Base-by-base conservation (phyloP, 2,888 invertebrate species). In the Folsomia manolachei region DNA sequence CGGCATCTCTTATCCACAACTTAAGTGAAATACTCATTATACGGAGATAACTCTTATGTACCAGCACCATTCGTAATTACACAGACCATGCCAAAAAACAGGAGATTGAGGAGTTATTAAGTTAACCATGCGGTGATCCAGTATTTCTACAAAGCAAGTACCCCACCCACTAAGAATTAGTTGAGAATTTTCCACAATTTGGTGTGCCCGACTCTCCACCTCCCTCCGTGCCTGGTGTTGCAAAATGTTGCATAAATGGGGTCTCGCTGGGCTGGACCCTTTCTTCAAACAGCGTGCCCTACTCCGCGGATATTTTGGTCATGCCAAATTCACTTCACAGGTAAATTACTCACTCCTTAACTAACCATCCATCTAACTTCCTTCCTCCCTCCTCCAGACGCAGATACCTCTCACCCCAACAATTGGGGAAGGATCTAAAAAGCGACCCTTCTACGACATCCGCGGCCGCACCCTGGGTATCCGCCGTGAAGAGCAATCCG, bases 401-500 rank as follows among this genome's bases (percentile, higher is more conserved):
- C 4, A 39, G 7, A 39, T 39, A 9, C 39, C 39, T 39, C 4
- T 39, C 39, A 14, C 39, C 14, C 39, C 39, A 9, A 14, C n/a
- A n/a, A n/a, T n/a, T n/a, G n/a, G n/a, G n/a, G n/a, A n/a, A n/a
- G n/a, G n/a, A 69, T 21, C 72, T 69, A 1, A 72, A 68, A 74
- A 62, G 63, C 67, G 69, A 27, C 74, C 71, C 1, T 63, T 71
- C n/a, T 74, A 65, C 69, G 71, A 74, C 26, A 74, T 74, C 25
- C 74, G 74, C 2, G 74, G 74, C 63, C 68, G 69, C 65, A 71
- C 71, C 24, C 39, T 95, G 81, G 95, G 94, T 1, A 92, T 95
- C 80, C 87, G 95, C 19, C 86, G 95, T 69, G 95, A 96, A 84
- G 95, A 95, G 84, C 95, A 95, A 83, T 93, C 94, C 81, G 94